Conservation (phyloP, 2,797 vertebrate species). For the Platyrinchus mystaceus region DNA sequence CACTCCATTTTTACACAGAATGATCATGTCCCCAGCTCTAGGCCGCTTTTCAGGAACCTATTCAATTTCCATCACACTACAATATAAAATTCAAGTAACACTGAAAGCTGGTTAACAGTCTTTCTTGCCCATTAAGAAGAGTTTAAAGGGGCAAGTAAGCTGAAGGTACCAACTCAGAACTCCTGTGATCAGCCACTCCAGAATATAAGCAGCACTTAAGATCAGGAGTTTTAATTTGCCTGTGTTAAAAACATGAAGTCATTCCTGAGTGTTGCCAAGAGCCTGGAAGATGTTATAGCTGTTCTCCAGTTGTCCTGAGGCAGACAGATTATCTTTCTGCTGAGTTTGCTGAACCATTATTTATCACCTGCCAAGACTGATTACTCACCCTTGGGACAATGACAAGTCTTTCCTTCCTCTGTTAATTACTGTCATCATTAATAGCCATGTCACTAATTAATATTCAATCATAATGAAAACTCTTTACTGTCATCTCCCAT, state of each 20-base stretch:
- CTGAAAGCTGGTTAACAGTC: not conserved
- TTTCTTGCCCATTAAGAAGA: not conserved
- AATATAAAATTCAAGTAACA: not conserved
- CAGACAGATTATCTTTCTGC: constrained; percentile 77
- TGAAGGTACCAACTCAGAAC: not conserved
- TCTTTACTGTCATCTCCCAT: constrained; percentile 10
- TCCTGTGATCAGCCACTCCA: not conserved
- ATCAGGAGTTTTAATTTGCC: constrained; percentile 58
- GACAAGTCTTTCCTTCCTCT: constrained; percentile 77
- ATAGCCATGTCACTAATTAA: constrained; percentile 79
- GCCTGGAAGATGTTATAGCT: constrained; percentile 63
- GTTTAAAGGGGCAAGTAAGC: not conserved
- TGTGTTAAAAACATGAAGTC: constrained; percentile 71
- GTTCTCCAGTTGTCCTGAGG: constrained; percentile 60
- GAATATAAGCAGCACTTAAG: constrained; percentile 26
- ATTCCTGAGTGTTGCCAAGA: constrained; percentile 69
- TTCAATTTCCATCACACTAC: not conserved
- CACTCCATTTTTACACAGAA: not conserved
- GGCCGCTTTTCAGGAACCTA: not conserved
- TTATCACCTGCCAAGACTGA: constrained; percentile 81
- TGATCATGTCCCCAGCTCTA: not conserved
- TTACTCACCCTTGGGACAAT: constrained; percentile 77
- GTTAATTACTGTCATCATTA: constrained; percentile 81
- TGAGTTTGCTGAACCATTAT: constrained; percentile 79
- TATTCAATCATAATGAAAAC: constrained; percentile 77